Evolutionary conservation across 2,113 vertebrate genomes (phyloP).

Genomic region (Podilymbus podiceps): DNA sequence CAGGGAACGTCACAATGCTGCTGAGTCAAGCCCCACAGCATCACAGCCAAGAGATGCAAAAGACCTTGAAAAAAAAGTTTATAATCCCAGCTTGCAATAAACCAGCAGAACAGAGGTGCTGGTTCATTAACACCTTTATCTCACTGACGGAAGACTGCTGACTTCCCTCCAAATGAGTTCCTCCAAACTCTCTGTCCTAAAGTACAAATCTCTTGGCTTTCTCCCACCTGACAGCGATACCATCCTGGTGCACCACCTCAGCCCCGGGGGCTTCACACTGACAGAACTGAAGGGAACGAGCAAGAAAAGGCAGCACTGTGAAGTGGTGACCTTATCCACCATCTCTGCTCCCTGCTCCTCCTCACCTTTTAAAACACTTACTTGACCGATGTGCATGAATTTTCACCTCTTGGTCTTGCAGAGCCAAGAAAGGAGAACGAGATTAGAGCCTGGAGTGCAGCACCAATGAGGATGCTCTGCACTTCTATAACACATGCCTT

Average conservation of each 20-base stretch:
- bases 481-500: not conserved
- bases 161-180: not conserved
- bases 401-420: not conserved
- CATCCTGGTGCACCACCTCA: not conserved
- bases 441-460: not conserved
- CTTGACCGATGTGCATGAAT: not conserved
- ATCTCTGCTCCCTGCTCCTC: not conserved
- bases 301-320: not conserved
- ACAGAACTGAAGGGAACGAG: not conserved
- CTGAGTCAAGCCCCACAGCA: constrained; percentile 33
- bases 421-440: not conserved
- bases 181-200: not conserved
- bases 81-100: not conserved
- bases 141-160: not conserved
- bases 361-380: not conserved
- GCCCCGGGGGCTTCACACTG: not conserved
- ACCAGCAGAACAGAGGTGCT: not conserved
- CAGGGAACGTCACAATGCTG: not conserved
- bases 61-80: constrained; percentile 19
- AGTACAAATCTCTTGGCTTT: not conserved
- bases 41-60: not conserved
- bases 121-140: constrained; percentile 11
- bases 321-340: not conserved
- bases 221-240: not conserved
- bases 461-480: not conserved